Percentiles rank a stretch among this genome's conserved stretches.
phyloP scores from a whole-genome alignment of 2,113 vertebrate genomes.

The Orycteropus afer region DNA sequence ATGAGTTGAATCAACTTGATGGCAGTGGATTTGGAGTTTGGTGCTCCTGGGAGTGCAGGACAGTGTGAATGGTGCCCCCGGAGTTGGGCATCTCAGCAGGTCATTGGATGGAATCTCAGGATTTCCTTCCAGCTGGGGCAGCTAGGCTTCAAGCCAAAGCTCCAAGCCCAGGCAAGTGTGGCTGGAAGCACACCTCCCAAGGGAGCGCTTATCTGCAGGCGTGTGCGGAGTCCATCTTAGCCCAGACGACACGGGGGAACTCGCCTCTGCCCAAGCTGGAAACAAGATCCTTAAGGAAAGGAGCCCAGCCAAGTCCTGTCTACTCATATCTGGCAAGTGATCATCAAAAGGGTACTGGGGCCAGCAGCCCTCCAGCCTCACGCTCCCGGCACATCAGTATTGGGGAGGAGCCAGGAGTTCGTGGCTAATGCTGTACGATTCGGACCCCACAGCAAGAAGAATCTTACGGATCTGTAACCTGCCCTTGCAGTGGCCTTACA shows the following conservation, averaged over 20 bases:
- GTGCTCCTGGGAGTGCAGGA: not conserved
- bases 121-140: not conserved
- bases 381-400: not conserved
- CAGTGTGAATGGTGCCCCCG: rapidly evolving
- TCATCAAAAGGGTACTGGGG: not conserved
- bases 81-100: not conserved
- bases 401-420: not conserved
- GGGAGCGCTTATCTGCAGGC: not conserved
- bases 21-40: too few species aligned
- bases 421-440: not conserved
- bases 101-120: not conserved
- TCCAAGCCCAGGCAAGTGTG: not conserved
- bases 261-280: not conserved
- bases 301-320: not conserved
- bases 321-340: not conserved
- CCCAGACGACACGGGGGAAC: not conserved
- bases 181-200: not conserved
- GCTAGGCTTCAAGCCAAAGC: not conserved
- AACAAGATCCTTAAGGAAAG: not conserved
- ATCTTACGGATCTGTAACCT: not conserved
- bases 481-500: not conserved
- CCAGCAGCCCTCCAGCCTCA: not conserved
- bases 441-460: not conserved
- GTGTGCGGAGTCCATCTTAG: not conserved
- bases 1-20: too few species aligned